These are phyloP conservation scores for Orbicella faveolata DNA, from an alignment of 64 coral and sea anemone genomes.

Conservation along the genomic window DNA sequence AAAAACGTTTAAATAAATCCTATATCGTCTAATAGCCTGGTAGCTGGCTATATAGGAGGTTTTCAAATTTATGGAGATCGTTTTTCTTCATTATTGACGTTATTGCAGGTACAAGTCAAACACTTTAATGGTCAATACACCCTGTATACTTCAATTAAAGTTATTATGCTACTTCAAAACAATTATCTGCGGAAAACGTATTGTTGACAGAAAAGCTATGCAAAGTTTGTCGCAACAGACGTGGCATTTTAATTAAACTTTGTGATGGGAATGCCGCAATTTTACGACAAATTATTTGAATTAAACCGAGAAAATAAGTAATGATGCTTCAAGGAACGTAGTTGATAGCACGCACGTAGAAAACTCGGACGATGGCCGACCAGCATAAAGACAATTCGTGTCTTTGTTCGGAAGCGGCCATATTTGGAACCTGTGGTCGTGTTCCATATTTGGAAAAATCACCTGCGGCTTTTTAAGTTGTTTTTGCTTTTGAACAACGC, in stretches of 20 bases:
- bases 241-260: neutral
- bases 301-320: neutral
- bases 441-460: constrained; percentile 41
- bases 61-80: no score
- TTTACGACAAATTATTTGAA: neutral
- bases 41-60: no score
- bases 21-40: no score
- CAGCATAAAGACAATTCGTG: neutral
- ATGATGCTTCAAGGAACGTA: neutral
- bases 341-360: neutral
- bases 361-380: neutral
- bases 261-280: neutral
- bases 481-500: neutral
- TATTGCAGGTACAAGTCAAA: no score
- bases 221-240: neutral
- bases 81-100: no score
- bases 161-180: neutral
- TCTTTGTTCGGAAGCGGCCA: neutral
- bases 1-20: no score
- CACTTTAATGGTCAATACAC: neutral
- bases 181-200: neutral
- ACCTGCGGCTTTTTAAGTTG: neutral
- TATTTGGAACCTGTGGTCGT: neutral
- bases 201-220: neutral
- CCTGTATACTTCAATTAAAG: neutral